These are phyloP conservation scores for Eulacestoma nigropectus DNA, from an alignment of 2,113 vertebrate species.

Conservation along the genomic window DNA sequence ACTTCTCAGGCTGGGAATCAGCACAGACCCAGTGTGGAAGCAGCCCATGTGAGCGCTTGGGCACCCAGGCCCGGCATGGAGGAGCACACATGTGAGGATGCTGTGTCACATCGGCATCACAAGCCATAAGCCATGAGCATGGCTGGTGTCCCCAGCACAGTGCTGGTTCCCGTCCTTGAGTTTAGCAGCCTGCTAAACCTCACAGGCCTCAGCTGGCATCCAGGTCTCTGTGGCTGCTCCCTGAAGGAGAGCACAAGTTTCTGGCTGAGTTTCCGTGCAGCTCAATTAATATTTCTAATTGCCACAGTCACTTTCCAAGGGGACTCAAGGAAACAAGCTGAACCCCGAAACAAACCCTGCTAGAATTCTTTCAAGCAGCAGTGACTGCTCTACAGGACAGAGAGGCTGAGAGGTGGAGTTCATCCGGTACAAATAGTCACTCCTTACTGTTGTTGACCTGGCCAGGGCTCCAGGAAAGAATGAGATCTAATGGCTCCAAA, in stretches of 20 bases:
- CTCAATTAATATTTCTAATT: constrained; percentile 23
- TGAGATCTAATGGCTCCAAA: constrained; percentile 44
- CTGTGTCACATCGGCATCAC: background rate
- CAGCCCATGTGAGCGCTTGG: rapidly evolving
- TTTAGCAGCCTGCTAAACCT: background rate
- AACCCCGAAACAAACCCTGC: background rate
- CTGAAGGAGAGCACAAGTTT: background rate
- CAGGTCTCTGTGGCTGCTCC: background rate
- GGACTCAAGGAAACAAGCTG: background rate
- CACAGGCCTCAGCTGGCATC: background rate
- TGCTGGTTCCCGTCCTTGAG: background rate
- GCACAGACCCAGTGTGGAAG: background rate
- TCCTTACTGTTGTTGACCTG: constrained; percentile 29
- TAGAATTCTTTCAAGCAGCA: background rate
- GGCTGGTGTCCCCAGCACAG: background rate
- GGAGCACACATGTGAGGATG: background rate
- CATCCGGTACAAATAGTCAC: background rate
- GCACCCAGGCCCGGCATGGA: rapidly evolving
- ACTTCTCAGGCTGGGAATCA: background rate
- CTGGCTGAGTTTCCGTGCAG: background rate
- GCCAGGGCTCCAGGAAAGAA: constrained; percentile 33
- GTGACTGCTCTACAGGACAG: background rate
- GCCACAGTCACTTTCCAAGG: background rate
- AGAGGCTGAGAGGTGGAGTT: constrained; percentile 14
- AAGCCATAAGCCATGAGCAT: rapidly evolving